Evolutionary conservation across 2,888 invertebrate species (phyloP).

Genomic region (Steromphala cineraria): DNA sequence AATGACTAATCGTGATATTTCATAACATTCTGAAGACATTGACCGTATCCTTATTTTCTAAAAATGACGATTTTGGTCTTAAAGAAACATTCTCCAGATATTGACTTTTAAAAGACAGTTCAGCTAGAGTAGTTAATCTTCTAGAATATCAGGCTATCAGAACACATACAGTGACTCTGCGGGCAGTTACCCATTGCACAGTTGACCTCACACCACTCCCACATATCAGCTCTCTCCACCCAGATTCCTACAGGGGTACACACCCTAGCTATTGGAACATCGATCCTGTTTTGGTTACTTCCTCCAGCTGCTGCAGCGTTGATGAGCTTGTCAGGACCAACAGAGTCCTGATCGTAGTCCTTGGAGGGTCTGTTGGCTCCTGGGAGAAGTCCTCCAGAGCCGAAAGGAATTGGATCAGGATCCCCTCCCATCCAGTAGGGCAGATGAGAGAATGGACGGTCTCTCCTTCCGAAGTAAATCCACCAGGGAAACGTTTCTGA

Average conservation of each 20-base stretch:
- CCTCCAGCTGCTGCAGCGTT: background rate
- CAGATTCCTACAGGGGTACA: slow-evolving; percentile 25
- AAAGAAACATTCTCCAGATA: no score
- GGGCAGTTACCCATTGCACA: slow-evolving; percentile 32
- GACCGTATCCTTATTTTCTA: no score
- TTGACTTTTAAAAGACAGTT: no score
- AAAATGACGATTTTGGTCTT: no score
- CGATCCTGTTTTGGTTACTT: background rate
- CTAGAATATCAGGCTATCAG: background rate
- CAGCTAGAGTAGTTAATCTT: no score
- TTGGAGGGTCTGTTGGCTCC: background rate
- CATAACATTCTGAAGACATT: no score
- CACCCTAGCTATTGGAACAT: background rate
- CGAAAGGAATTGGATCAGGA: background rate
- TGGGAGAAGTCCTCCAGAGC: background rate
- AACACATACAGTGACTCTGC: slow-evolving; percentile 25
- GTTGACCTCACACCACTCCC: slow-evolving; percentile 31
- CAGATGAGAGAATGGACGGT: slow-evolving; percentile 8
- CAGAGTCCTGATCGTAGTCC: background rate
- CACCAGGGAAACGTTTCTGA: slow-evolving; percentile 23
- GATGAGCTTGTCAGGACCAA: background rate
- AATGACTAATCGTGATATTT: no score
- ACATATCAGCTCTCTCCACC: slow-evolving; percentile 25
- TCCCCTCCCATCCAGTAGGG: slow-evolving; percentile 20
- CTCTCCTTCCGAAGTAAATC: slow-evolving; percentile 11